Evolutionary conservation across 2,113 vertebrate species (phyloP).

Genomic region (Sander vitreus): DNA sequence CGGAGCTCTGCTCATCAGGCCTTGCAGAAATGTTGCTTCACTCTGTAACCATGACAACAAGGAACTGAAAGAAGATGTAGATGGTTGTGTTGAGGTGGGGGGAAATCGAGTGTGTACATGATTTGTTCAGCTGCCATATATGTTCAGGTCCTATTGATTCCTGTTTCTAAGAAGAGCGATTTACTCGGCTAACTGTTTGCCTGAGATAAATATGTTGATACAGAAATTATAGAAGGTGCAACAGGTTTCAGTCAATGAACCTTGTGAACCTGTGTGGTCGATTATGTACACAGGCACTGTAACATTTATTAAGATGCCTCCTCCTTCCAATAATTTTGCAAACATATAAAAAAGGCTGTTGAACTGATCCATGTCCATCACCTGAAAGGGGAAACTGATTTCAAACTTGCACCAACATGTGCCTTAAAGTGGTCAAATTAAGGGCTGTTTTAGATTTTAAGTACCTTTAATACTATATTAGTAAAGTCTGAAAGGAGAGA

Average conservation of each 20-base stretch:
- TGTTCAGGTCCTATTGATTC: constrained; percentile 56
- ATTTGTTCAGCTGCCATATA: constrained; percentile 71
- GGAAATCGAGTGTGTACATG: constrained; percentile 66
- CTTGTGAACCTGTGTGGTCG: constrained; percentile 9
- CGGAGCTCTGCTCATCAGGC: constrained; percentile 73
- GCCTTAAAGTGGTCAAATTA: constrained; percentile 46
- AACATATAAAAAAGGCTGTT: constrained; percentile 3
- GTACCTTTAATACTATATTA: constrained; percentile 41
- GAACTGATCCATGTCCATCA: constrained; percentile 20
- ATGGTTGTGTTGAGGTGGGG: constrained; percentile 68
- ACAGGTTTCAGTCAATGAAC: constrained; percentile 54
- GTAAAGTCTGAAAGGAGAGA: constrained; percentile 22
- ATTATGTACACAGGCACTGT: constrained; percentile 42
- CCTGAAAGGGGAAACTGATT: constrained; percentile 3
- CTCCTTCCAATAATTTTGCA: background rate
- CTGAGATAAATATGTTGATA: constrained; percentile 1
- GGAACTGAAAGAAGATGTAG: constrained; percentile 76
- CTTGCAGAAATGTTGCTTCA: constrained; percentile 80
- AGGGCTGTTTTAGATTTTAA: constrained; percentile 32
- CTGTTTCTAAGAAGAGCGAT: constrained; percentile 1
- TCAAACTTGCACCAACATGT: constrained; percentile 19
- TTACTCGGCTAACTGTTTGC: background rate
- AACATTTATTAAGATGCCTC: constrained; percentile 4
- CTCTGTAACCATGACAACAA: constrained; percentile 84
- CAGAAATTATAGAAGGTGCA: constrained; percentile 6